Conservation (phyloP, 2,113 vertebrate species). For the Hirundichthys speculiger region DNA sequence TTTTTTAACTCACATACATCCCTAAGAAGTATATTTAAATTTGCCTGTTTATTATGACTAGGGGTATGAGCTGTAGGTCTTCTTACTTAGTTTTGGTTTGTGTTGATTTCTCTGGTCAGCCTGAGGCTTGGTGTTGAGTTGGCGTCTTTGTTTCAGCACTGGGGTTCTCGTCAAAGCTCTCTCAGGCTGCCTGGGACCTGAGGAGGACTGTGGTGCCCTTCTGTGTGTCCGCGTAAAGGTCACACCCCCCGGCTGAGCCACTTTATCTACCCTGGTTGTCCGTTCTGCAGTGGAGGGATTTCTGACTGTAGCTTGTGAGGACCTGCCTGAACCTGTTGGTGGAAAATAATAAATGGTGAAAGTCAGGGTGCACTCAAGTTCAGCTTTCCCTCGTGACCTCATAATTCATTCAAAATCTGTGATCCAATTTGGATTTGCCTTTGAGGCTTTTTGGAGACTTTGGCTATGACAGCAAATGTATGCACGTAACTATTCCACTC, state of each 20-base stretch:
- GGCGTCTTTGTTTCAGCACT: conserved; percentile 78
- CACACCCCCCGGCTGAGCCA: conserved; percentile 65
- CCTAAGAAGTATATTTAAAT: background rate
- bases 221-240: conserved; percentile 75
- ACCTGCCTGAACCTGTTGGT: conserved; percentile 49
- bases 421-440: conserved; percentile 4
- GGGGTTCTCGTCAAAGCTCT: conserved; percentile 72
- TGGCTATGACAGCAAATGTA: conserved; percentile 13
- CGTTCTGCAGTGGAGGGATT: conserved; percentile 31
- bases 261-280: conserved; percentile 76
- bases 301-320: conserved; percentile 37
- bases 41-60: conserved; percentile 4
- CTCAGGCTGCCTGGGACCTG: conserved; percentile 83
- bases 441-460: conserved; percentile 6
- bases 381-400: conserved; percentile 6
- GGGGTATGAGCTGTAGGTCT: conserved; percentile 7
- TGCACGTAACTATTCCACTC: conserved; percentile 11
- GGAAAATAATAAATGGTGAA: conserved; percentile 9
- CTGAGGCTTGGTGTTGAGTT: conserved; percentile 80
- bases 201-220: conserved; percentile 84
- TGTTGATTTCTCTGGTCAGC: conserved; percentile 87
- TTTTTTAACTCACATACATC: too few relatives aligned
- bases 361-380: conserved; percentile 16
- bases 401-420: conserved; percentile 11
- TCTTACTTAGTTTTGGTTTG: conserved; percentile 86